Base-by-base conservation (phyloP, 2,797 vertebrate species). In the Lepilemur ruficaudatus region DNA sequence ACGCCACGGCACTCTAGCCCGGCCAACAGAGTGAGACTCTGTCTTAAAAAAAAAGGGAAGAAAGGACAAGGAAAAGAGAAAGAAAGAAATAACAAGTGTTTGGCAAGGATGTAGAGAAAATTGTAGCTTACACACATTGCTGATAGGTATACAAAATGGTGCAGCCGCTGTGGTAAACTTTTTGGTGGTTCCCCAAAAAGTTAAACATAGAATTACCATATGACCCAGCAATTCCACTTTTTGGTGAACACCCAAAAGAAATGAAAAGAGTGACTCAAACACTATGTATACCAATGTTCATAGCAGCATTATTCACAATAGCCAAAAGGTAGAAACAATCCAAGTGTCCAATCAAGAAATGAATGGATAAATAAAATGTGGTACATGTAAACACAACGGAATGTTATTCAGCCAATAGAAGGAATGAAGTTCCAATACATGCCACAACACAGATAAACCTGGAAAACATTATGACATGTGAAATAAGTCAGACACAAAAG, bases 401-500 rank as follows among this genome's bases (percentile, higher is more conserved):
- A 63, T 35, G 80, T 32, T 80, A 61, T 52, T 73, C 25, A 67
- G 50, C 69, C 52, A 89, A 89, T 41, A 91, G 88, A 95, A 83
- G 23, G 57, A 94, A 73, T 78, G 32, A 73, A 61, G 30, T 46
- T 89, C 79, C 72, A n/a, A 65, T 38, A 72, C 22, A 85, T 8
- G 15, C 10, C 41, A 94, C 67, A 80, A 38, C 10, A 76, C 7
- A 89, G 12, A 89, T 81, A 35, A 96, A 90, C 35, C 41, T 59
- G 76, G 52, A 84, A 94, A 88, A 75, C 38, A 81, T 61, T 43
- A 90, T 63, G 43, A 57, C 57, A 84, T 15, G 73, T 86, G 38
- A 96, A 91, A 94, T 70, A 84, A 89, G 20, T 61, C 55, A 92
- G 61, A 96, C 14, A 85, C 32, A 91, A 95, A 35, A 92, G 23